Evolutionary conservation across 2,888 invertebrate genomes (phyloP), one percentile per base, ranked within the genome.

Genomic region (Scaptomyza parva): DNA sequence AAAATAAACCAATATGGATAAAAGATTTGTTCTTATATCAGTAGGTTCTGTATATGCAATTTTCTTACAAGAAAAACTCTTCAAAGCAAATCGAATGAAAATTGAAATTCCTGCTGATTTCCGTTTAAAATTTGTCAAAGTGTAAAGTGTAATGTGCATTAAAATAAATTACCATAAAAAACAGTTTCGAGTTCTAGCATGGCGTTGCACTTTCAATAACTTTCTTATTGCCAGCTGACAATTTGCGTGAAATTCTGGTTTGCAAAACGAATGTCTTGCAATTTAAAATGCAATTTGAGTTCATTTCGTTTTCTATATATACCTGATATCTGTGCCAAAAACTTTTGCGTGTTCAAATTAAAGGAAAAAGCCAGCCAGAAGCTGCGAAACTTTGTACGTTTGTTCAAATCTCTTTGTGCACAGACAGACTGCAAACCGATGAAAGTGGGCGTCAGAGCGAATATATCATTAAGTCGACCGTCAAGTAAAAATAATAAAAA

Each of bases 401-500:
- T 48, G 28, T 41, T 53, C 22, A 14, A 57, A 44, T 41, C 55
- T 47, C 52, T 57, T 61, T 9, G 8, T 28, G 28, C 28, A 35
- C 63, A 53, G 76, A 44, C 68, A 44, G 72, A 45, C 48, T 45
- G 58, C 60, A n/a, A 41, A 22, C 82, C 75, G 78, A 89, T 88
- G 89, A 89, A 89, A 89, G 89, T 89, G 89, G 88, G 83, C 83
- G 89, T 81, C 66, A 55, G 71, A 70, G 72, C 70, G 55, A 68
- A 73, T 61, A 66, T 65, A 70, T 66, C 65, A 81, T 79, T 76
- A 83, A 76, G 78, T 22, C 24, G 43, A 28, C 43, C 48, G 39
- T 22, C 20, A 45, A 57, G 50, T 8, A 47, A 44, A 28, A 65
- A 65, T 66, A 61, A 48, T 18, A 53, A 20, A 35, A 39, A 33